Conservation (phyloP, 2,888 invertebrate genomes). For the Entomobrya proxima region DNA sequence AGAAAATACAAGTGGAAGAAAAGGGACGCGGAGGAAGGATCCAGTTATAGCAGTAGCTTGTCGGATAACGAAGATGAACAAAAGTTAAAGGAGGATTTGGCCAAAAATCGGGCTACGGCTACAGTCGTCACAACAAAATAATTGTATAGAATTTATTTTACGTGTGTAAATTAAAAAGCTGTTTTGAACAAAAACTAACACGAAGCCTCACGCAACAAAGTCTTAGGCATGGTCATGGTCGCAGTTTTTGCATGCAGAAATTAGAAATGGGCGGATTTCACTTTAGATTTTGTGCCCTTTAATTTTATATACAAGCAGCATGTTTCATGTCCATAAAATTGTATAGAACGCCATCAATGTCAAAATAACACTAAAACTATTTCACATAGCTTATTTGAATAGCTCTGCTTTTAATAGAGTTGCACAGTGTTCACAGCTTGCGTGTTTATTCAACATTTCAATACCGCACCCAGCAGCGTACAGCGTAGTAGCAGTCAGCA, state of each 20-base stretch:
- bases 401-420: too few species aligned
- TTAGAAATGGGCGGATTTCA: background rate
- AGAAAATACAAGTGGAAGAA: background rate
- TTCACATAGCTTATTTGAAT: too few species aligned
- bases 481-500: too few species aligned
- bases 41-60: background rate
- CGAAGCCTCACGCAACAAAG: background rate
- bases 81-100: background rate
- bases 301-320: background rate
- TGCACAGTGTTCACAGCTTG: too few species aligned
- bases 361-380: background rate
- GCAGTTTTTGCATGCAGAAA: background rate
- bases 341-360: background rate
- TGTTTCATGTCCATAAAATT: background rate
- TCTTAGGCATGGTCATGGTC: conserved; percentile 19
- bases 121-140: too few species aligned
- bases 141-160: too few species aligned
- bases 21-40: background rate
- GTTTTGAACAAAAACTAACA: background rate
- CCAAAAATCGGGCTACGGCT: background rate
- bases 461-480: too few species aligned
- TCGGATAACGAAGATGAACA: conserved; percentile 18
- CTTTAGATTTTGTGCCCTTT: background rate
- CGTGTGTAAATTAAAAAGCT: too few species aligned
- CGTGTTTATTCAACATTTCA: too few species aligned